These are phyloP conservation scores for Pegoplata infirma DNA, from an alignment of 2,888 invertebrate species.

Conservation along the genomic window DNA sequence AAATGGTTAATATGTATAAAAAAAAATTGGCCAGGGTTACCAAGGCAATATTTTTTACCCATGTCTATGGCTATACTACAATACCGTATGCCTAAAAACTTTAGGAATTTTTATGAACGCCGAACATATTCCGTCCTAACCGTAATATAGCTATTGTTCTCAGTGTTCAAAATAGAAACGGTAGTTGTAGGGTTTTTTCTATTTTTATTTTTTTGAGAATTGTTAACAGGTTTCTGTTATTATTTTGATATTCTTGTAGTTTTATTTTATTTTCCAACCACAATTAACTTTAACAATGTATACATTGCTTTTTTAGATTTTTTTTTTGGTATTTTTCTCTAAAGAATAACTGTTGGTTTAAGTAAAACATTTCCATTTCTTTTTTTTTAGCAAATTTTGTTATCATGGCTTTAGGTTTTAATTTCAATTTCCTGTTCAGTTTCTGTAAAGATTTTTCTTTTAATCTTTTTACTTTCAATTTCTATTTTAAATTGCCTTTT, in stretches of 20 bases:
- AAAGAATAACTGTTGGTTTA: no score
- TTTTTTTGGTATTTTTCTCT: not conserved
- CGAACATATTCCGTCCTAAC: no score
- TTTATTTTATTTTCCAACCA: slow-evolving; percentile 55
- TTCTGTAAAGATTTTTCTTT: not conserved
- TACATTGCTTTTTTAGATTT: not conserved
- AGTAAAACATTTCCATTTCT: slow-evolving; percentile 30
- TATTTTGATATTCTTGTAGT: slow-evolving; percentile 5
- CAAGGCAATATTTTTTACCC: no score
- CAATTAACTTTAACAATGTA: slow-evolving; percentile 52
- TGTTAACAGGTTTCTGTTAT: slow-evolving; percentile 13
- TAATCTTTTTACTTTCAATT: slow-evolving; percentile 7
- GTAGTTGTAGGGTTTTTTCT: not conserved
- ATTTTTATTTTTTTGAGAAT: not conserved
- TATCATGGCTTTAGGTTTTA: not conserved
- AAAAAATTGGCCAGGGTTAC: no score
- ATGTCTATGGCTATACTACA: no score
- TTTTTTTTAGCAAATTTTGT: slow-evolving; percentile 10
- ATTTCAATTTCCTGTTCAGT: not conserved
- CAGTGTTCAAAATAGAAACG: no score
- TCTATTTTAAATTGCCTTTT: slow-evolving; percentile 26
- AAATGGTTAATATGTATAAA: no score
- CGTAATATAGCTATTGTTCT: no score
- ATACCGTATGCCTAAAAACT: no score
- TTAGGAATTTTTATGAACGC: no score